Percentiles rank a stretch among this genome's conserved stretches.
Conservation (phyloP, 2,797 vertebrate species). For the Nothura maculosa region DNA sequence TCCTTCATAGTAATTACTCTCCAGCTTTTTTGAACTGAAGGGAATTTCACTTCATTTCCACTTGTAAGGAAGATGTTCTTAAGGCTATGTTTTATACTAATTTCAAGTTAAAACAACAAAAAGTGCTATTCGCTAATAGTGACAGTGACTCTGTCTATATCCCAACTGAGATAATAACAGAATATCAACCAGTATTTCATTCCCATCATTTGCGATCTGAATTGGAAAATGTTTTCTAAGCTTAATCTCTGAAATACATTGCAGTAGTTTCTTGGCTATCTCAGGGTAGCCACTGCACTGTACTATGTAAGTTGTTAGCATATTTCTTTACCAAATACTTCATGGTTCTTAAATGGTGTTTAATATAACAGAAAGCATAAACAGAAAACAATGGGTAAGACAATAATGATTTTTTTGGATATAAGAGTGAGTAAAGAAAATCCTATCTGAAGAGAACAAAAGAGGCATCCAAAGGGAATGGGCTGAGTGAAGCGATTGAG, state of each 20-base stretch:
- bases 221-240: not conserved
- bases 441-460: not conserved
- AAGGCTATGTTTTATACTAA: not conserved
- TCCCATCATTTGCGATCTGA: not conserved
- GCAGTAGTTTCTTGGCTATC: not conserved
- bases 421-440: not conserved
- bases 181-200: not conserved
- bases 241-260: not conserved
- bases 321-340: not conserved
- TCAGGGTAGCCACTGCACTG: not conserved
- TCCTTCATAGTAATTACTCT: not conserved
- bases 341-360: not conserved
- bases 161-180: not conserved
- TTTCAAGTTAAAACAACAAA: not conserved
- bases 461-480: not conserved
- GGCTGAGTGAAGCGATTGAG: not conserved
- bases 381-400: not conserved
- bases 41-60: not conserved
- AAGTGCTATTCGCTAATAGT: not conserved
- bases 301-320: not conserved
- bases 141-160: not conserved
- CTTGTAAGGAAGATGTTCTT: not conserved
- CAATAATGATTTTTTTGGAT: accelerated
- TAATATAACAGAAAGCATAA: not conserved
- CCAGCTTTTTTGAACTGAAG: no score